Conservation (phyloP, 2,113 vertebrate species). For the Pyrgilauda ruficollis region DNA sequence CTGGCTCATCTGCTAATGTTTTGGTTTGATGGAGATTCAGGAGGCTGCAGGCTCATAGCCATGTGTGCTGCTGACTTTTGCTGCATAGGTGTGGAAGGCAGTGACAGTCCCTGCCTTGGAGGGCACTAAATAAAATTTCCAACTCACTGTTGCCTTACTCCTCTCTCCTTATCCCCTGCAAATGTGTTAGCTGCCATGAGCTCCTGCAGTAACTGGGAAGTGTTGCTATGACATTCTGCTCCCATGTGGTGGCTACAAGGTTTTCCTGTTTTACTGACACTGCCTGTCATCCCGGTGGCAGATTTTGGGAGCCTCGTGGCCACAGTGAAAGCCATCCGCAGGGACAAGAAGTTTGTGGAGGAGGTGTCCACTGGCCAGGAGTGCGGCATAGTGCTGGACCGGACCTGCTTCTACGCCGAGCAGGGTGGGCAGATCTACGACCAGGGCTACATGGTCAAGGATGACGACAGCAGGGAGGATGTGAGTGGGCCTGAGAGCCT, state of each 20-base stretch:
- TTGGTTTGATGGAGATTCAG: background rate
- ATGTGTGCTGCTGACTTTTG: background rate
- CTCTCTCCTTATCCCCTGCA: background rate
- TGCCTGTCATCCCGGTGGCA: constrained; percentile 41
- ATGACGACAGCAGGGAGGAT: constrained; percentile 84
- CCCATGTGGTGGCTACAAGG: background rate
- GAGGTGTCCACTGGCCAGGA: constrained; percentile 90
- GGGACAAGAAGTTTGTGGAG: constrained; percentile 88
- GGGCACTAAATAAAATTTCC: background rate
- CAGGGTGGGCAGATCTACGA: constrained; percentile 96
- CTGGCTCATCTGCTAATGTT: background rate
- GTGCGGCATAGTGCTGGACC: constrained; percentile 91
- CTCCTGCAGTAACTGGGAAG: background rate
- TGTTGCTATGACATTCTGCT: background rate
- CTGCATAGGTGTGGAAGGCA: background rate
- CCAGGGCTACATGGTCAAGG: constrained; percentile 90
- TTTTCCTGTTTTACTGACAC: background rate
- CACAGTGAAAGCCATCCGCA: constrained; percentile 87
- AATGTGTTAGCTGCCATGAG: background rate
- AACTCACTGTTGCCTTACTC: background rate
- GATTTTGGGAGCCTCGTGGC: constrained; percentile 80
- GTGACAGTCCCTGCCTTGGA: background rate
- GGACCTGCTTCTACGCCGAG: constrained; percentile 94
- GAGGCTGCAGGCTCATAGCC: background rate
- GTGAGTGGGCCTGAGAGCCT: constrained; percentile 69